These are phyloP conservation scores for Mylabris sibirica DNA, from an alignment of 2,888 invertebrate species.

Conservation along the genomic window DNA sequence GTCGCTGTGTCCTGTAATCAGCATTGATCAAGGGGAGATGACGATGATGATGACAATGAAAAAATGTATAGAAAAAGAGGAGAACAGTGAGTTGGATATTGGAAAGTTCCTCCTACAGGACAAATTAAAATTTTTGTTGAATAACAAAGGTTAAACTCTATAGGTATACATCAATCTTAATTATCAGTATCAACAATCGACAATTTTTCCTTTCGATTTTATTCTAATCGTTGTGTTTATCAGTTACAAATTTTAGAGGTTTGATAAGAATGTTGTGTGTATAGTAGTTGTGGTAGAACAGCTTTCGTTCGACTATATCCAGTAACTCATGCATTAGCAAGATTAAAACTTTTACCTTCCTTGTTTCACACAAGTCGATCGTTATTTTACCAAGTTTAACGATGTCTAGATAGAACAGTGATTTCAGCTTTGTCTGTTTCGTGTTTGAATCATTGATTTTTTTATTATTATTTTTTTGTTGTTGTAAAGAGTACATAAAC, in stretches of 20 bases:
- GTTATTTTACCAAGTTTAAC: slow-evolving; percentile 26
- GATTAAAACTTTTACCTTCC: slow-evolving; percentile 39
- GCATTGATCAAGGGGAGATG: slow-evolving; percentile 37
- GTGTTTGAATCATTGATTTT: not conserved
- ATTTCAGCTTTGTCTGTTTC: not conserved
- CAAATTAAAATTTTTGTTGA: slow-evolving; percentile 55
- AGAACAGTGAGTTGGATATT: not conserved
- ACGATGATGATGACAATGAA: not conserved
- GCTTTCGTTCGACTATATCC: slow-evolving; percentile 23
- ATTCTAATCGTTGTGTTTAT: not conserved
- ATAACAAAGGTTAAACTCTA: slow-evolving; percentile 56
- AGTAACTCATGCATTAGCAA: slow-evolving; percentile 37
- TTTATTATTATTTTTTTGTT: too few relatives aligned
- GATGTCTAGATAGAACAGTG: slow-evolving; percentile 4
- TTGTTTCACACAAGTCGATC: slow-evolving; percentile 22
- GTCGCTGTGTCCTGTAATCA: slow-evolving; percentile 53
- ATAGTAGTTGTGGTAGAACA: slow-evolving; percentile 19
- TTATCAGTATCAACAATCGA: slow-evolving; percentile 7
- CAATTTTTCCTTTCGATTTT: not conserved
- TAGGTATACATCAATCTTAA: slow-evolving; percentile 44
- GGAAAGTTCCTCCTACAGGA: slow-evolving; percentile 46
- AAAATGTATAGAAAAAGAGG: not conserved
- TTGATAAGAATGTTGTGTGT: not conserved
- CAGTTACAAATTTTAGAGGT: not conserved
- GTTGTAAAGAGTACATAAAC: too few relatives aligned